phyloP scores from a whole-genome alignment of 2,888 invertebrate genomes.

The Drosophila anomalata region DNA sequence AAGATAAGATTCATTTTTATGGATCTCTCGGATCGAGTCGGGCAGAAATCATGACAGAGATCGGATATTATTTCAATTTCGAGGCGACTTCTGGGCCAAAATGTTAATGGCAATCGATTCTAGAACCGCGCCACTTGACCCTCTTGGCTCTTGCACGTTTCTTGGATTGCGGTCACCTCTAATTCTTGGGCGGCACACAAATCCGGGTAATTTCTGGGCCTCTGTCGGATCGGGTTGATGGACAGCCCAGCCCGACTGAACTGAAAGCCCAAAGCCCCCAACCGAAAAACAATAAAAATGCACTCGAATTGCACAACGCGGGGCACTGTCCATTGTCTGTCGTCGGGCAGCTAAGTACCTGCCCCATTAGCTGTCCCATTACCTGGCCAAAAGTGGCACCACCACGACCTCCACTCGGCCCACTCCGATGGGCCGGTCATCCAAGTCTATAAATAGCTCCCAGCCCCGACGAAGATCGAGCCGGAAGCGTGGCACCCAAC shows the following conservation, averaged over 20 bases:
- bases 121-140: constrained; percentile 26
- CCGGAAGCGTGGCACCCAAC: constrained; percentile 9
- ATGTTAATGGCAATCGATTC: constrained; percentile 10
- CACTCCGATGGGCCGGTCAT: constrained; percentile 51
- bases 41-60: neutral
- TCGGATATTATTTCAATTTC: no score
- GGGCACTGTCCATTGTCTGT: neutral
- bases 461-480: neutral
- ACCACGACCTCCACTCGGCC: constrained; percentile 33
- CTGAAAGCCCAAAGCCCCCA: constrained; percentile 43
- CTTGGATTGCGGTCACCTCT: constrained; percentile 12
- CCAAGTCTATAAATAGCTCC: constrained; percentile 39
- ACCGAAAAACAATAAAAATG: neutral
- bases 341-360: constrained; percentile 3
- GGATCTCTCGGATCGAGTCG: neutral
- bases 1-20: neutral
- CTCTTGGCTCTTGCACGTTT: constrained; percentile 50
- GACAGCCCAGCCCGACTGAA: constrained; percentile 21
- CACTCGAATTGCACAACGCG: neutral
- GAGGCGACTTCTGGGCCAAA: neutral
- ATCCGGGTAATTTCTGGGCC: constrained; percentile 39
- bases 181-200: constrained; percentile 69
- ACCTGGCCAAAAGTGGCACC: constrained; percentile 7
- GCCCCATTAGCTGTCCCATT: constrained; percentile 23
- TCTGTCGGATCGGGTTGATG: constrained; percentile 28